Base-by-base conservation (phyloP, 2,888 invertebrate species). In the Drosophila peninsularis region DNA sequence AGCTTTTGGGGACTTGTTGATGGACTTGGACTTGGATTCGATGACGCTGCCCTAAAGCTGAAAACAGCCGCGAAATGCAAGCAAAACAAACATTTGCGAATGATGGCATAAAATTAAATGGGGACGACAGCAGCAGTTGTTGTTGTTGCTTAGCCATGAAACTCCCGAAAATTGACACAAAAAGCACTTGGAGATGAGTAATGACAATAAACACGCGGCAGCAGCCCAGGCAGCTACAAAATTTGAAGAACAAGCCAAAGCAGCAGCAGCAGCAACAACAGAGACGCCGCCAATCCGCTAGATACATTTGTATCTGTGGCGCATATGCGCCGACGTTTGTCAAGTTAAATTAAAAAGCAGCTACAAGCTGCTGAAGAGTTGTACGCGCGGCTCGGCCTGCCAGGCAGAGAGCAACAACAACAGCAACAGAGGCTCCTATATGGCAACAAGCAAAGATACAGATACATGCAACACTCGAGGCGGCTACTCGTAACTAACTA, bases 331-430 rank as follows among this genome's bases (percentile, higher is more conserved):
- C 63, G 56, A 80, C 80, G 79, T 72, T 69, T 79, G 71, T 81
- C 78, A 88, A 83, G 75, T 81, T 87, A 89, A 83, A 83, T 83
- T 83, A 87, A 83, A 83, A 83, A 88, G 84, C 87, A 73, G 78
- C 87, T 74, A 72, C 76, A 66, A 67, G 53, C 68, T 65, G 32
- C 47, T 36, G 78, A 81, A 82, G 82, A 84, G 84, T 84, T 81
- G 65, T 79, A 68, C 55, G 65, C 52, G 62, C 64, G 54, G 54
- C 49, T 36, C 64, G 57, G 57, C 44, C 45, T 44, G 47, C 61
- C 56, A 82, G 70, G 75, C 82, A 68, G 54, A 62, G 62, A 74
- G 82, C 66, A 68, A 57, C 52, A 68, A 45, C 34, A 53, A 49
- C 36, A 68, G 19, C 27, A 37, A 24, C 42, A 39, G 24, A 30